Conservation (phyloP, 2,113 vertebrate species). For the Fregata magnificens region DNA sequence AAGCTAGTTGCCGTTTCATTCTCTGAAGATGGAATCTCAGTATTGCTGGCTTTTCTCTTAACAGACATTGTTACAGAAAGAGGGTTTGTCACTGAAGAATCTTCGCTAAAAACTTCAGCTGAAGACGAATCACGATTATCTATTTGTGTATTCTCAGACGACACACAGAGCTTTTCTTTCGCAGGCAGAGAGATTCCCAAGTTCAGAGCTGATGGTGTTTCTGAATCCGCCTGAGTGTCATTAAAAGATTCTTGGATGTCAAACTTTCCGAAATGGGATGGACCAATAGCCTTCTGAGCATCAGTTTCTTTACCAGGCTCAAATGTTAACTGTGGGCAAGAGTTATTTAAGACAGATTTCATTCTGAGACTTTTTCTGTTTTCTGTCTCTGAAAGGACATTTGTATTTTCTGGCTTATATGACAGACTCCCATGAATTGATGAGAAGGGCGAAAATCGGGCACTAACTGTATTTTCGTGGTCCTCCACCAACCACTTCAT, state of each 20-base stretch:
- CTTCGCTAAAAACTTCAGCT: neutral
- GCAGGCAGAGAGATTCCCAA: neutral
- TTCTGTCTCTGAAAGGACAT: neutral
- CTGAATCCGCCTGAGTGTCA: neutral
- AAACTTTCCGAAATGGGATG: neutral
- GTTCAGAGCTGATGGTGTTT: neutral
- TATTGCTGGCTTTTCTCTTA: neutral
- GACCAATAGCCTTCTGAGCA: neutral
- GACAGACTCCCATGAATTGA: neutral
- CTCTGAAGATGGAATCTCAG: neutral
- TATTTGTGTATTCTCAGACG: neutral
- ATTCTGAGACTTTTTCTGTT: neutral
- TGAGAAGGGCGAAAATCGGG: neutral
- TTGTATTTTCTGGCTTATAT: neutral
- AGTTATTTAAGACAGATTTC: neutral
- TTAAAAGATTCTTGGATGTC: neutral
- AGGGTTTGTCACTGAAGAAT: conserved; percentile 5
- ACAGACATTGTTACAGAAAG: neutral
- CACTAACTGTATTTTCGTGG: neutral
- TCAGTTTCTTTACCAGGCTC: neutral
- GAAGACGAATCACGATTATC: neutral
- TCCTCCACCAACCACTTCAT: neutral
- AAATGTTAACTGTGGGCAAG: neutral
- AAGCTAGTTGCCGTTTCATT: neutral
- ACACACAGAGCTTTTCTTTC: neutral